Percentiles rank a stretch among this genome's conserved stretches.
Evolutionary conservation across 2,888 invertebrate species (phyloP).

Genomic region (Diloba caeruleocephala): DNA sequence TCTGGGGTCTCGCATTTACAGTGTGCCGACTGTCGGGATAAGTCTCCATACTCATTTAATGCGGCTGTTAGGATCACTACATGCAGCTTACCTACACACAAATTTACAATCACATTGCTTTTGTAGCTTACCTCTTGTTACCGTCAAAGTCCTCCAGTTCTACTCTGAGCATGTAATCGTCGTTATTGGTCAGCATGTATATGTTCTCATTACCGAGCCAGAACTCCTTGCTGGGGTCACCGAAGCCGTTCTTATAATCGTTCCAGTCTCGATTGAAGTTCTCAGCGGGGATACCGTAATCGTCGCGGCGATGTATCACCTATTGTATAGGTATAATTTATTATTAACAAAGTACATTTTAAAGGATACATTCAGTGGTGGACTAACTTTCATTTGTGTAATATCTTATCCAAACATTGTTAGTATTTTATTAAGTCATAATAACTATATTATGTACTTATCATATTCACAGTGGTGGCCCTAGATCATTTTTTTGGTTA

Average conservation of each 20-base stretch:
- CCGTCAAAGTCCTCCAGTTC: conserved; percentile 98
- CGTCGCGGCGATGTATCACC: conserved; percentile 97
- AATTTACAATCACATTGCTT: background rate
- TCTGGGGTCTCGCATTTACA: no score
- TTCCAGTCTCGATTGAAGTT: conserved; percentile 98
- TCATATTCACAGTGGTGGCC: no score
- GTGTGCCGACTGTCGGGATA: no score
- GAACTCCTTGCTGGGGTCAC: conserved; percentile 96
- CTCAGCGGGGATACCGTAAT: conserved; percentile 95
- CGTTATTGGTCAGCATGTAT: conserved; percentile 97
- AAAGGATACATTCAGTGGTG: no score
- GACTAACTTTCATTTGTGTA: no score
- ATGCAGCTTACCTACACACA: no score
- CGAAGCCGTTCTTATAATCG: conserved; percentile 97
- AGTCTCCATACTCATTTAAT: no score
- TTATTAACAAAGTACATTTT: background rate
- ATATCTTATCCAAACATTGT: no score
- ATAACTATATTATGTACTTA: no score
- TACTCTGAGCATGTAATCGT: conserved; percentile 95
- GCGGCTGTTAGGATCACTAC: no score
- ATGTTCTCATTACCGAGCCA: conserved; percentile 98
- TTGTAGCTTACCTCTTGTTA: conserved; percentile 92
- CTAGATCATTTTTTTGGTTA: no score
- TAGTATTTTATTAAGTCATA: no score
- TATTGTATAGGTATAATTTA: conserved; percentile 65